phyloP scores from a whole-genome alignment of 2,888 invertebrate species.

The Nowickia ferox region DNA sequence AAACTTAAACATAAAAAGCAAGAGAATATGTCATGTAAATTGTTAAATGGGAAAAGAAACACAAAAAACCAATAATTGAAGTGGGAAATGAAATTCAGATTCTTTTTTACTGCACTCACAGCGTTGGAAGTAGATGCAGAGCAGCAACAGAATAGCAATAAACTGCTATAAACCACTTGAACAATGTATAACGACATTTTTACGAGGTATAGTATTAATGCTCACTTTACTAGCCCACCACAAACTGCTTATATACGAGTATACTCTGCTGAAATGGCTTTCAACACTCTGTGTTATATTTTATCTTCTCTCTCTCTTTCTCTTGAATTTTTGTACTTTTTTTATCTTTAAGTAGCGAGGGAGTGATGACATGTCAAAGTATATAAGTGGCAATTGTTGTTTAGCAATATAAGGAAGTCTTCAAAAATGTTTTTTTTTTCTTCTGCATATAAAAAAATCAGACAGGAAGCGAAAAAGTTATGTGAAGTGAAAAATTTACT shows the following conservation, averaged over 20 bases:
- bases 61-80: constrained; percentile 66
- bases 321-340: background rate
- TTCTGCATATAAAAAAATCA: constrained; percentile 35
- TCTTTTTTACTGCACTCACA: constrained; percentile 42
- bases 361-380: constrained; percentile 63
- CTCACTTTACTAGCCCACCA: constrained; percentile 47
- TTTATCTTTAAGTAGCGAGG: constrained; percentile 23
- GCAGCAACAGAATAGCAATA: constrained; percentile 1
- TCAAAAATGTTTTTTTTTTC: background rate
- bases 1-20: background rate
- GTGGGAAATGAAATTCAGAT: constrained; percentile 65
- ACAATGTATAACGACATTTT: constrained; percentile 8
- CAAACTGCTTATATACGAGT: constrained; percentile 48
- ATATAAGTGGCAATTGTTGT: constrained; percentile 68
- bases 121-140: constrained; percentile 32
- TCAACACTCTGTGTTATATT: constrained; percentile 11
- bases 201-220: constrained; percentile 14
- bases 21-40: constrained; percentile 66
- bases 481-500: constrained; percentile 30
- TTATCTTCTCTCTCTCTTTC: background rate
- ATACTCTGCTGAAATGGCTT: constrained; percentile 17
- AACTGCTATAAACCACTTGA: background rate
- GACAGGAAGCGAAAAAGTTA: constrained; percentile 63
- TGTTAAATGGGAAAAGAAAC: constrained; percentile 46
- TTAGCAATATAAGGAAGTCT: constrained; percentile 43